Evolutionary conservation across 2,888 invertebrate genomes (phyloP), one percentile per base, ranked within the genome.

Genomic region (Chironomus riparius): DNA sequence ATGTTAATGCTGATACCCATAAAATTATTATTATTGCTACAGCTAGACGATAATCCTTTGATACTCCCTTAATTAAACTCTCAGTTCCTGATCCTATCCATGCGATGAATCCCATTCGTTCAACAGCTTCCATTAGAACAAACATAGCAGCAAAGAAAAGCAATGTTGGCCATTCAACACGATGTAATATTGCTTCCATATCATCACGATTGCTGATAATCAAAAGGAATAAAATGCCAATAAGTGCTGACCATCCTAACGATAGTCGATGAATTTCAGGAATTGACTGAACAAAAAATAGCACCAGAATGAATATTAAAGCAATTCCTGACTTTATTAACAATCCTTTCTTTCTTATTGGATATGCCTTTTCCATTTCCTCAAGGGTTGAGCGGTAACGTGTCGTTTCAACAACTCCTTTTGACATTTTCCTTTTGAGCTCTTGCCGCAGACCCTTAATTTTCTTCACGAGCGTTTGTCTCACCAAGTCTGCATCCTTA

Each of bases 1-100:
- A 95, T 0, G 92, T 91, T 10, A 94, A 71, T 0, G 94, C 94
- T 0, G 95, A 95, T 69, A 93, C 89, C 95, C 95, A 95, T 3
- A 95, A 82, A 78, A 96, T 88, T 13, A 95, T 85, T 6, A 93
- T 81, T 70, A 96, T 88, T 0, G 95, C 92, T 0, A 92, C 91
- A 0, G 88, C 90, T 70, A 90, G 85, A 78, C 89, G 86, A 3
- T 86, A 87, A 62, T 86, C 89, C 80, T 88, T 90, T 68, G 86
- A 86, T 0, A 90, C 92, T 75, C 85, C 88, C 78, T 91, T 82
- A 28, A 92, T 90, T 0, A 92, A 81, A 0, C 82, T 81, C 79
- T 92, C 90, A 0, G 92, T 92, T 22, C 74, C 74, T 10, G 47
- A 47, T 48, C 74, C 74, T 48, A 74, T 74, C 47, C 61, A 74